Evolutionary conservation across 1,140 invertebrate species (phyloP).

Genomic region (Halictus rubicundus): DNA sequence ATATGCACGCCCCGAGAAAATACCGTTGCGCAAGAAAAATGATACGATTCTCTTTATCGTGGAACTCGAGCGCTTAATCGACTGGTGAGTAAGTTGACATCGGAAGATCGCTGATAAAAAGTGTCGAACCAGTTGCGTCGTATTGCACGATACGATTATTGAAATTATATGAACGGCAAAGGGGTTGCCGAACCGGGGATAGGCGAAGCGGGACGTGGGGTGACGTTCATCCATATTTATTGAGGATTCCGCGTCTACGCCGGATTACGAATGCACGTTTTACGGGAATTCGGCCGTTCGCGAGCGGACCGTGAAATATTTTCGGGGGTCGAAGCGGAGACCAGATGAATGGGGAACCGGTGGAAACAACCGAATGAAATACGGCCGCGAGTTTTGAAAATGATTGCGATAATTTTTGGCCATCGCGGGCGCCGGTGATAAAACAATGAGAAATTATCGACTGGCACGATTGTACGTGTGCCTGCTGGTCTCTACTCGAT

Average conservation of each 20-base stretch:
- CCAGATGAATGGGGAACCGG: not conserved
- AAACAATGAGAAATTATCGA: slow-evolving; percentile 6
- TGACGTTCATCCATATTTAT: slow-evolving; percentile 53
- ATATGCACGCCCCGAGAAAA: too few species aligned
- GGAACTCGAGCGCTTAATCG: slow-evolving; percentile 18
- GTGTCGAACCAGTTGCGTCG: not conserved
- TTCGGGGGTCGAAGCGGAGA: not conserved
- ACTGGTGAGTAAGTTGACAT: not conserved
- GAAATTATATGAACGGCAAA: slow-evolving; percentile 42
- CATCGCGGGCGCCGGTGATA: not conserved
- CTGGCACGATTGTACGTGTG: too few species aligned
- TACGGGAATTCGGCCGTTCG: slow-evolving; percentile 33
- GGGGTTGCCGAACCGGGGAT: not conserved
- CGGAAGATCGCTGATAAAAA: slow-evolving; percentile 43
- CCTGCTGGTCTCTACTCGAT: too few species aligned
- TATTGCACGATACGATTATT: slow-evolving; percentile 34
- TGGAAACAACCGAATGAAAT: slow-evolving; percentile 23
- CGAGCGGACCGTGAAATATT: slow-evolving; percentile 21
- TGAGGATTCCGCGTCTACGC: slow-evolving; percentile 33
- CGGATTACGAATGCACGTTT: slow-evolving; percentile 48
- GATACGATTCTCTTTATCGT: slow-evolving; percentile 25
- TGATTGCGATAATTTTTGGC: slow-evolving; percentile 44
- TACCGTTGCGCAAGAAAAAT: slow-evolving; percentile 6
- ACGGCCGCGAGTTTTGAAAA: slow-evolving; percentile 18
- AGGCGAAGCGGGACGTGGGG: not conserved